These are phyloP conservation scores for Varanus komodoensis DNA, from an alignment of 2,113 vertebrate species.

Conservation along the genomic window DNA sequence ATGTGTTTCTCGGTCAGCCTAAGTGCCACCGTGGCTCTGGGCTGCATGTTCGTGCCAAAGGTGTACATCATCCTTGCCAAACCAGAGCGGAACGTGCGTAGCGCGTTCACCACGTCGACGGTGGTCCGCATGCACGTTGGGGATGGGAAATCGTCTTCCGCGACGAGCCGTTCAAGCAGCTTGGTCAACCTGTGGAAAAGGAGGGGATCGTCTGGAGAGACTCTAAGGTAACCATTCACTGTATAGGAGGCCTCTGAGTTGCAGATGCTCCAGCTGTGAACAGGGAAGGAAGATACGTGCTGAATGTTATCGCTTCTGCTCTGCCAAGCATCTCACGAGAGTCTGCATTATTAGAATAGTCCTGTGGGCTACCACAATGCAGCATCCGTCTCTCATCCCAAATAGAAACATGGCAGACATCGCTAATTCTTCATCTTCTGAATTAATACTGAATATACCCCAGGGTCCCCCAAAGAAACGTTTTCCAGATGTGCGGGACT, in stretches of 20 bases:
- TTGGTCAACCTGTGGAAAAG: conserved; percentile 97
- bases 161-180: conserved; percentile 94
- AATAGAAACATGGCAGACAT: no score
- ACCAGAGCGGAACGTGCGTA: conserved; percentile 97
- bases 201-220: conserved; percentile 94
- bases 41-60: conserved; percentile 99
- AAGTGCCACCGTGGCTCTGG: conserved; percentile 95
- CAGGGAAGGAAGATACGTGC: background rate
- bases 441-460: no score
- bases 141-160: conserved; percentile 94
- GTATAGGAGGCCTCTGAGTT: conserved; percentile 26
- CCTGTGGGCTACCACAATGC: background rate
- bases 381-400: background rate
- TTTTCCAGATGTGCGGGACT: no score
- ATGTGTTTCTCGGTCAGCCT: conserved; percentile 99
- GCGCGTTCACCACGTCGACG: conserved; percentile 96
- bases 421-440: background rate
- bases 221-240: conserved; percentile 86
- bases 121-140: conserved; percentile 99
- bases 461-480: no score
- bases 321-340: background rate
- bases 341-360: background rate
- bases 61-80: conserved; percentile 99
- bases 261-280: background rate
- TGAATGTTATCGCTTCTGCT: background rate